Percentiles rank a stretch among this genome's conserved stretches.
Evolutionary conservation across 2,888 invertebrate species (phyloP).

Genomic region (Papilio gigon): DNA sequence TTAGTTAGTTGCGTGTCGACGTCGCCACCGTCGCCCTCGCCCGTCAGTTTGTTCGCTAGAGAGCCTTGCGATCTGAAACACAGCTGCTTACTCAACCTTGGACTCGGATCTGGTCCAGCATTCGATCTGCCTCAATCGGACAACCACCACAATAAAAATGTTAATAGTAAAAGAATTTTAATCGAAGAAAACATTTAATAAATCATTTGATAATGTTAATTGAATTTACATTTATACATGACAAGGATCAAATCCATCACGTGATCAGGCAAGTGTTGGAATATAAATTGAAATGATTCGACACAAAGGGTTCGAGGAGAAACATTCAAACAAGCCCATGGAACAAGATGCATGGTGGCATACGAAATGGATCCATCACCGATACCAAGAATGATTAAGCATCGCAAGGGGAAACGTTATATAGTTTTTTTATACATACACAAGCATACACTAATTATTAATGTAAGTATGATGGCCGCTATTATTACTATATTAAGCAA

Average conservation of each 20-base stretch:
- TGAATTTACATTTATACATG: slow-evolving; percentile 34
- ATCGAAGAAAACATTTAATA: slow-evolving; percentile 6
- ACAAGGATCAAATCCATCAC: slow-evolving; percentile 36
- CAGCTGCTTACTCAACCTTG: slow-evolving; percentile 84
- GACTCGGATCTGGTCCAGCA: slow-evolving; percentile 81
- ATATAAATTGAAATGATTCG: slow-evolving; percentile 42
- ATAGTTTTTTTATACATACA: slow-evolving; percentile 54
- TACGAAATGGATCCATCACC: slow-evolving; percentile 75
- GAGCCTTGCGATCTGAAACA: slow-evolving; percentile 94
- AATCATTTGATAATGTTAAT: slow-evolving; percentile 25
- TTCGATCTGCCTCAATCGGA: slow-evolving; percentile 70
- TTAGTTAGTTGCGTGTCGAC: slow-evolving; percentile 98
- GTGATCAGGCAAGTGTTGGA: slow-evolving; percentile 41
- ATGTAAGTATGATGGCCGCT: slow-evolving; percentile 43
- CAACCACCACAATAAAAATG: slow-evolving; percentile 54
- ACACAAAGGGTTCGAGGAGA: slow-evolving; percentile 40
- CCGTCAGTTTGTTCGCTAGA: slow-evolving; percentile 94
- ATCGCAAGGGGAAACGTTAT: slow-evolving; percentile 72
- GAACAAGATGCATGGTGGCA: slow-evolving; percentile 64
- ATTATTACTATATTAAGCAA: slow-evolving; percentile 45
- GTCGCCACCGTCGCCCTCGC: slow-evolving; percentile 97
- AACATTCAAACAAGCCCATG: slow-evolving; percentile 54
- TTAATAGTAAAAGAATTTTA: slow-evolving; percentile 39
- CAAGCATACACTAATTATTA: slow-evolving; percentile 46
- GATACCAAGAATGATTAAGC: slow-evolving; percentile 82